Evolutionary conservation across 23 tunicate genomes (phyloP).

Genomic region (Corella eumyota): DNA sequence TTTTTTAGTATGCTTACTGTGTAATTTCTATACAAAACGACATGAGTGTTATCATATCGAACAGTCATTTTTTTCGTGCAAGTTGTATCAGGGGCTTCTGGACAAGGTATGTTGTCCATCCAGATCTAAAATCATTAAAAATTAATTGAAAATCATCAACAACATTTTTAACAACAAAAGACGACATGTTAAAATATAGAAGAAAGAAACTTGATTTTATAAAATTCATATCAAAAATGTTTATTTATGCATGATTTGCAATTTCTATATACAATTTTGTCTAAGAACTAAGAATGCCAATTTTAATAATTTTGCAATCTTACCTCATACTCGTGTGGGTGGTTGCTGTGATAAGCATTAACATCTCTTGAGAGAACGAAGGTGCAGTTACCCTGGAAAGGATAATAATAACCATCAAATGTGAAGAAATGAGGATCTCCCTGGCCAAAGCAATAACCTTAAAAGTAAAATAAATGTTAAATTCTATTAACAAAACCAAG

Average conservation of each 20-base stretch:
- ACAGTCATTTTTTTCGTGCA: slow-evolving; percentile 82
- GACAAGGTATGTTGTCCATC: slow-evolving; percentile 77
- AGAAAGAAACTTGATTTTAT: no score
- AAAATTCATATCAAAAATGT: no score
- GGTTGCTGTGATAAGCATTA: slow-evolving; percentile 49
- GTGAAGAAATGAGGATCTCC: slow-evolving; percentile 98
- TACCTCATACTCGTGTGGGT: slow-evolving; percentile 87
- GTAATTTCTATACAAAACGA: slow-evolving; percentile 67
- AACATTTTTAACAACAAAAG: no score
- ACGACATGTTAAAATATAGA: no score
- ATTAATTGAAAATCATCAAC: no score
- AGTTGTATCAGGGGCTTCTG: slow-evolving; percentile 80
- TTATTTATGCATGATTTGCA: no score
- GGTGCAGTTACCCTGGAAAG: slow-evolving; percentile 99
- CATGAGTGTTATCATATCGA: slow-evolving; percentile 23
- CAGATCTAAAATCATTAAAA: slow-evolving; percentile 28
- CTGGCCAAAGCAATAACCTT: slow-evolving; percentile 97
- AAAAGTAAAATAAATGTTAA: neutral
- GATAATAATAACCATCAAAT: slow-evolving; percentile 90
- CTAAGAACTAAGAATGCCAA: no score
- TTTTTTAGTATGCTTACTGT: slow-evolving; percentile 27
- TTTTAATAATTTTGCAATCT: no score
- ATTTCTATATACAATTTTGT: no score
- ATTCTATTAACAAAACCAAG: neutral
- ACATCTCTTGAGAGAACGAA: slow-evolving; percentile 86